phyloP scores from a whole-genome alignment of 2,113 vertebrate species.

The Austrofundulus limnaeus region DNA sequence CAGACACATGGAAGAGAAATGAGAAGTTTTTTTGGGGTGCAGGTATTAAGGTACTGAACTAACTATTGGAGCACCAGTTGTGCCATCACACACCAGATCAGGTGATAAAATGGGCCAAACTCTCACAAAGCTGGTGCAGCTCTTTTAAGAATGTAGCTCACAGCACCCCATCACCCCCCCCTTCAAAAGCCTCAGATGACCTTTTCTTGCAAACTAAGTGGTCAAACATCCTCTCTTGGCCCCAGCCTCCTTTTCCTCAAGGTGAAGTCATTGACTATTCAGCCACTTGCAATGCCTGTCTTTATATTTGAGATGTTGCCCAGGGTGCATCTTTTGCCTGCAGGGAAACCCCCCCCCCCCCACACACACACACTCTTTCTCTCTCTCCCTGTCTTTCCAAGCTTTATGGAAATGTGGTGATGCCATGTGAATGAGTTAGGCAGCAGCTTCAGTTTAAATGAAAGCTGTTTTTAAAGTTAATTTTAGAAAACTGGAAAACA shows the following conservation, averaged over 20 bases:
- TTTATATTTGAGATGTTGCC: slow-evolving; percentile 69
- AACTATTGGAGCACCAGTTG: background rate
- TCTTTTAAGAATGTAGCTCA: slow-evolving; percentile 47
- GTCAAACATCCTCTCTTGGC: slow-evolving; percentile 43
- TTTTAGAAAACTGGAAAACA: too few relatives aligned
- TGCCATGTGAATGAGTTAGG: background rate
- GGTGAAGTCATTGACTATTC: slow-evolving; percentile 71
- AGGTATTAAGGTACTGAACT: background rate
- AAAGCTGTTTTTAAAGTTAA: background rate
- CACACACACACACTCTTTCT: background rate
- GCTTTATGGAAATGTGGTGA: slow-evolving; percentile 5
- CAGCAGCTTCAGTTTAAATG: background rate
- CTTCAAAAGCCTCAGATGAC: slow-evolving; percentile 52
- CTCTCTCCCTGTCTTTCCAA: slow-evolving; percentile 2
- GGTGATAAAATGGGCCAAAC: slow-evolving; percentile 40
- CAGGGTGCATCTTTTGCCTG: slow-evolving; percentile 42
- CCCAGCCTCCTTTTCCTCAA: slow-evolving; percentile 35
- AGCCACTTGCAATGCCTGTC: slow-evolving; percentile 58
- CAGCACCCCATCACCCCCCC: background rate
- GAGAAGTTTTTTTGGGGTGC: background rate
- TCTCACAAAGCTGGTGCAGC: slow-evolving; percentile 44
- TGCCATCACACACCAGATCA: too few relatives aligned
- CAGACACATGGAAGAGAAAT: background rate
- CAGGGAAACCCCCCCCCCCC: slow-evolving; percentile 27
- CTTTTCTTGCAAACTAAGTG: slow-evolving; percentile 45